A percentile compares a stretch with the other conserved stretches of the same genome.
Conservation (phyloP, 2,888 invertebrate genomes). For the Acleris holmiana region DNA sequence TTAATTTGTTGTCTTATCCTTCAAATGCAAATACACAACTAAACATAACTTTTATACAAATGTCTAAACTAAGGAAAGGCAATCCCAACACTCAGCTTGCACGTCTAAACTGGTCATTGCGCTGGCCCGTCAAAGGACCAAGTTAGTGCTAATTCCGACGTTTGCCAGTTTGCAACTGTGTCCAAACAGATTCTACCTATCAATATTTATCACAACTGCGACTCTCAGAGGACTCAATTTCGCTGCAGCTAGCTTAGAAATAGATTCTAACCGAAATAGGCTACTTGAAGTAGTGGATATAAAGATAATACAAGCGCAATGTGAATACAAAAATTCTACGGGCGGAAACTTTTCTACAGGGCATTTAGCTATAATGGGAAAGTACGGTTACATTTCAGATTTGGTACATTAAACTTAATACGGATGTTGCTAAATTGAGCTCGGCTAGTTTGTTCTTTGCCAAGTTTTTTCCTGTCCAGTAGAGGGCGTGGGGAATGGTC, state of each 20-base stretch:
- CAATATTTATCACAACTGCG: conserved; percentile 65
- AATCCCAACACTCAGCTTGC: conserved; percentile 4
- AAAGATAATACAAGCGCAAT: neutral
- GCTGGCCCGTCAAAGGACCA: conserved; percentile 57
- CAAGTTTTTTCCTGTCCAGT: conserved; percentile 80
- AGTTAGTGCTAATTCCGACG: conserved; percentile 69
- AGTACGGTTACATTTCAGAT: conserved; percentile 73
- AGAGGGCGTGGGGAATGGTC: conserved; percentile 72
- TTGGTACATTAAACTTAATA: conserved; percentile 82
- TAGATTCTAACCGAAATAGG: conserved; percentile 6
- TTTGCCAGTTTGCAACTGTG: conserved; percentile 56
- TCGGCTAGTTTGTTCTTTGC: conserved; percentile 81
- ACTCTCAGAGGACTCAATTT: conserved; percentile 39
- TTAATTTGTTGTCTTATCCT: neutral
- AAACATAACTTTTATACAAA: neutral
- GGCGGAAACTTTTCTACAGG: conserved; percentile 30
- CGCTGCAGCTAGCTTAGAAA: conserved; percentile 12
- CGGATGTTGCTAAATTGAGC: conserved; percentile 79
- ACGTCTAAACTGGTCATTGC: conserved; percentile 23
- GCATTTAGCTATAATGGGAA: conserved; percentile 67
- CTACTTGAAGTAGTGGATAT: neutral
- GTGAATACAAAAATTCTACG: conserved; percentile 16
- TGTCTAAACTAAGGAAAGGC: neutral
- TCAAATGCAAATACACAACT: too few species aligned
- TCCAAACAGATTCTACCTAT: conserved; percentile 54